Evolutionary conservation across 37 sponge, comb jelly and placozoan genomes (phyloP).

Genomic region (Hexactinellida sp.): DNA sequence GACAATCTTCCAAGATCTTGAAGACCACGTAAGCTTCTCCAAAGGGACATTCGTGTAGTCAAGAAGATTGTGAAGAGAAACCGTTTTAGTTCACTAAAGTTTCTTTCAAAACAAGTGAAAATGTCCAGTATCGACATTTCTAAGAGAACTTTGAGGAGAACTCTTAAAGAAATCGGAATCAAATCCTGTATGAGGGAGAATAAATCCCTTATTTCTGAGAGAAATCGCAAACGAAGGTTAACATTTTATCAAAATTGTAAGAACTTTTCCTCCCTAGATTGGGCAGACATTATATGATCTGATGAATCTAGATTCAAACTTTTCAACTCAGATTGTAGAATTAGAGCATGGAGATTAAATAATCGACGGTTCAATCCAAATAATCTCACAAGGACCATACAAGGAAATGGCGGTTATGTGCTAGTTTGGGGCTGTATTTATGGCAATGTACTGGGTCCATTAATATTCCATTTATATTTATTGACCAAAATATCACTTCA

Average conservation of each 20-base stretch:
- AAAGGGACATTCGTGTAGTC: not conserved
- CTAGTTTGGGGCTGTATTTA: not conserved
- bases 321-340: not conserved
- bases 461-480: not conserved
- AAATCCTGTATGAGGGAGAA: not conserved
- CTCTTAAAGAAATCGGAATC: not conserved
- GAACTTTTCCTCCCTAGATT: not conserved
- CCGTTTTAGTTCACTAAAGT: not conserved
- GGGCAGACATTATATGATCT: not conserved
- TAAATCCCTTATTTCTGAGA: not conserved
- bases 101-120: not conserved
- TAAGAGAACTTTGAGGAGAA: not conserved
- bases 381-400: not conserved
- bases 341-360: not conserved
- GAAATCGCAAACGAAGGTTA: not conserved
- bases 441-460: not conserved
- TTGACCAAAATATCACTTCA: not conserved
- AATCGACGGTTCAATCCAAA: not conserved
- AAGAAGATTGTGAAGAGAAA: not conserved
- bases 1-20: not conserved
- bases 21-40: not conserved
- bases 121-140: not conserved
- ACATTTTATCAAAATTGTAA: not conserved
- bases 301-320: not conserved
- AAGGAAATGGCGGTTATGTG: not conserved